Evolutionary conservation across 2,113 vertebrate genomes (phyloP), one percentile per base, ranked within the genome.

Genomic region (Erinaceus europaeus): DNA sequence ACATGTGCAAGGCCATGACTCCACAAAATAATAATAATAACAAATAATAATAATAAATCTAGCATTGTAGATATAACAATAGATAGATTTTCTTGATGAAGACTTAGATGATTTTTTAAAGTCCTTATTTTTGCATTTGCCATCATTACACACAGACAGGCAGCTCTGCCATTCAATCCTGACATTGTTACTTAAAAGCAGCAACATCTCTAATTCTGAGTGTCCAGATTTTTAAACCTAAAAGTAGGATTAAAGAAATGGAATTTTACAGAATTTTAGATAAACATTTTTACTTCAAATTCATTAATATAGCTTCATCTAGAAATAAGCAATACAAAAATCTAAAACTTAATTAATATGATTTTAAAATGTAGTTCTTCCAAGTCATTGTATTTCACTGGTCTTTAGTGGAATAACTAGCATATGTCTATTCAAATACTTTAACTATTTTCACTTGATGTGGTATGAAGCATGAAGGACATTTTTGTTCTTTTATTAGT

Each of bases 241-340:
- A 83, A 69, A 65, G n/a, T 68, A 59, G 25, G 27, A 71, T 76
- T 88, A 72, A 79, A 87, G 20, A 83, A 50, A 78, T 9, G 48
- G 3, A 74, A 38, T 86, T 72, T 53, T 40, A 84, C 14, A 61
- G 32, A 81, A 84, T 82, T 77, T 61, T 89, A 93, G 17, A 62
- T 78, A 34, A 36, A 9, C 52, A 10, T 65, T 86, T 84, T 69
- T 61, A 77, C 86, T 62, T 50, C 53, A 89, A 76, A 55, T 40
- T 82, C 79, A 72, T 20, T 46, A 71, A 77, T 65, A 75, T 32
- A 84, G 18, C 85, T 82, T 90, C 15, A 67, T 21, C 46, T 46
- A 84, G 29, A 76, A 76, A 74, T 77, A 17, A 65, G 4, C 0
- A 71, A 27, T 50, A 14, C 84, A 4, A 44, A 85, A 71, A n/a